Evolutionary conservation across 2,888 invertebrate genomes (phyloP).

Genomic region (Drosophila setosimentum): DNA sequence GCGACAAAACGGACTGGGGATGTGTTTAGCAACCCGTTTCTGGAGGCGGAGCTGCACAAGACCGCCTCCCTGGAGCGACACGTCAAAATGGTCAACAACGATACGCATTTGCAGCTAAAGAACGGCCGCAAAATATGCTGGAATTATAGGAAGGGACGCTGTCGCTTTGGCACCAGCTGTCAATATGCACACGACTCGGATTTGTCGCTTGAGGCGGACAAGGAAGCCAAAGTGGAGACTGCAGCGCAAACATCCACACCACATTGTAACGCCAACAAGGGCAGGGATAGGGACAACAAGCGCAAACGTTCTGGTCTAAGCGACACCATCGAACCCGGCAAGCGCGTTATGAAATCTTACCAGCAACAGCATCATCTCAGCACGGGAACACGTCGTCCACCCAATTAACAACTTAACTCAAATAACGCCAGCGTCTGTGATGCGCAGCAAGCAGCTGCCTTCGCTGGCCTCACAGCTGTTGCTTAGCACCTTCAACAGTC

Average conservation of each 20-base stretch:
- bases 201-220: constrained; percentile 82
- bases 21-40: constrained; percentile 95
- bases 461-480: constrained; percentile 67
- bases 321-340: constrained; percentile 91
- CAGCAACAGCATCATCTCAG: constrained; percentile 89
- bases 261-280: constrained; percentile 1
- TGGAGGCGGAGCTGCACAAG: constrained; percentile 93
- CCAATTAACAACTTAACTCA: constrained; percentile 30
- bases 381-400: constrained; percentile 83
- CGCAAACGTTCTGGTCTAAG: constrained; percentile 92
- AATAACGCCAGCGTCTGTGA: constrained; percentile 65
- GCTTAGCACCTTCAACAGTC: constrained; percentile 59
- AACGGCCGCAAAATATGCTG: constrained; percentile 96
- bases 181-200: constrained; percentile 96
- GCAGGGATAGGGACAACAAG: constrained; percentile 82
- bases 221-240: constrained; percentile 21
- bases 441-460: constrained; percentile 59
- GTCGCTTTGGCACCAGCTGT: constrained; percentile 96
- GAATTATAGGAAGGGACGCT: constrained; percentile 96
- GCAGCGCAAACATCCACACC: constrained; percentile 17
- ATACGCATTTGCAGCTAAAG: constrained; percentile 91
- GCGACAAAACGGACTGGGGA: constrained; percentile 70
- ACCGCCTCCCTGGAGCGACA: constrained; percentile 95
- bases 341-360: constrained; percentile 91
- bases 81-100: constrained; percentile 94